Evolutionary conservation across 2,113 vertebrate genomes (phyloP), one percentile per base, ranked within the genome.

Genomic region (Larimichthys polyactis): DNA sequence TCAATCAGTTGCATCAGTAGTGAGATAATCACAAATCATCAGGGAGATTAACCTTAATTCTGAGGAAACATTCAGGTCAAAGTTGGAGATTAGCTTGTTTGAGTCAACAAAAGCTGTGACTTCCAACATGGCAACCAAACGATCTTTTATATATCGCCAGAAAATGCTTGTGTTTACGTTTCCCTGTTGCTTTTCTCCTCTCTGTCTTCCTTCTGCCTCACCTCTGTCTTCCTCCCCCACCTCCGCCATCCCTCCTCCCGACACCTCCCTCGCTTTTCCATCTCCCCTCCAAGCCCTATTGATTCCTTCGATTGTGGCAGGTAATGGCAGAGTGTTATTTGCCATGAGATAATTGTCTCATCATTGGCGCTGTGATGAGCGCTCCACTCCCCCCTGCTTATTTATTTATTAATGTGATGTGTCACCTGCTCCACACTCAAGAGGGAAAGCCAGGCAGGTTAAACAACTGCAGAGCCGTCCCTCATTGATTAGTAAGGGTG

Each of bases 301-400:
- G 93, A 95, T 95, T 89, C 36, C 79, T 94, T 92, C 58, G 90
- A 93, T 88, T 72, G 79, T 70, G 78, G 87, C 86, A 89, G 85
- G 88, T 78, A 83, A 93, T 85, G 80, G 84, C 81, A 68, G 80
- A 83, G 88, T 70, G 67, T 86, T 93, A 87, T 93, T 94, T 94
- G 89, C 92, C 69, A 74, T 89, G 88, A 88, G 91, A 93, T 94
- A 93, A 95, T 94, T 93, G 89, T 91, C 83, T 80, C 83, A 93
- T 94, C 87, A 90, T 89, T 90, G 90, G 74, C 14, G 57, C 74
- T 44, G 81, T 90, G 91, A 92, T 92, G 91, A 90, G 87, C 32
- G 73, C 86, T 82, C 71, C 71, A 68, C 65, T 77, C 74, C 62
- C 79, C 68, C 65, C 79, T 9, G 74, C 81, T 86, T 88, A 91